Base-by-base conservation (phyloP, 2,888 invertebrate species). In the Gasteruption jaculator region DNA sequence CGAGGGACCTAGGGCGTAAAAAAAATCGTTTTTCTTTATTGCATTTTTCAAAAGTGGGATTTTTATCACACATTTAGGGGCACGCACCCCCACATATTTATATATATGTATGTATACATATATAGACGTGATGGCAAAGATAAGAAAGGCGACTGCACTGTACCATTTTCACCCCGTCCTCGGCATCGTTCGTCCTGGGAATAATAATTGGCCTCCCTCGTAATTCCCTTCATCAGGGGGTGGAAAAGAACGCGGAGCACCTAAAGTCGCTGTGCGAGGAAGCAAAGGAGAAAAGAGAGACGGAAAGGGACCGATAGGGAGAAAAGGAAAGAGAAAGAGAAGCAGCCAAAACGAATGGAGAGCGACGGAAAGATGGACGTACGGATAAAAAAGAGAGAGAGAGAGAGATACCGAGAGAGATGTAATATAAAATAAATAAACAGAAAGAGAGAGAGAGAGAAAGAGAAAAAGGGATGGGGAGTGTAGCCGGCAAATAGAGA, bases 161-260 rank as follows among this genome's bases (percentile, higher is more conserved):
- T 47, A 48, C 46, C 48, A 46, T 50, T 49, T 40, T 38, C 45
- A 27, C 38, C 33, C 40, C 46, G 44, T 38, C 40, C 40, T 43
- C 40, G 46, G 49, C 45, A 53, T 50, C 48, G 54, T 55, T 56
- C 57, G 46, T 41, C 45, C 42, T 49, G 49, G 48, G 57, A 55
- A 56, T 57, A 55, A 58, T 57, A 58, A 57, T 58, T 55, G 57
- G 54, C 50, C 54, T 48, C 50, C 49, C 50, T 49, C 53, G 53
- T 56, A 56, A 57, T 54, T 52, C 52, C 49, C 43, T n/a, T n/a
- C n/a, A n/a, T n/a, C n/a, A n/a, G n/a, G n/a, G n/a, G n/a, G n/a
- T n/a, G 34, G 33, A 24, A 39, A 40, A 43, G 41, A 27, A 45
- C 43, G 40, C 27, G 48, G 43, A 33, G 34, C 43, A 31, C 38